A percentile compares a stretch with the other conserved stretches of the same genome.
Conservation (phyloP, 1,140 invertebrate species). For the Eciton burchellii region DNA sequence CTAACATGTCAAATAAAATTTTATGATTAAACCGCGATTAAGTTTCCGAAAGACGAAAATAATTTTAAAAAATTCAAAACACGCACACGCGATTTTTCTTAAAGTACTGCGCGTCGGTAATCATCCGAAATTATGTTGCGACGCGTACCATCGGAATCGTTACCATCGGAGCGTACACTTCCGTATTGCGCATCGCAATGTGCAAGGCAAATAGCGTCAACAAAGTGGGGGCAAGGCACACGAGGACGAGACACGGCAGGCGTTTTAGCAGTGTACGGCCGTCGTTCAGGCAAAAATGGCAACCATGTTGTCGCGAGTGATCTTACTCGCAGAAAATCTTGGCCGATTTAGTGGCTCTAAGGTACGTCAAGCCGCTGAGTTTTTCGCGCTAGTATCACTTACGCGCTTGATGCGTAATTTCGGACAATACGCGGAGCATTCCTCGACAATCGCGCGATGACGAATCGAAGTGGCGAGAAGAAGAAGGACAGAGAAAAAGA, state of each 20-base stretch:
- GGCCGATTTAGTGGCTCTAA: conserved; percentile 88
- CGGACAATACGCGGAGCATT: neutral
- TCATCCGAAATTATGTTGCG: too few species aligned
- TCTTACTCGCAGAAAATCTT: conserved; percentile 88
- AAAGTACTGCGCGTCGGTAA: too few species aligned
- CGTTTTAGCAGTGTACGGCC: conserved; percentile 74
- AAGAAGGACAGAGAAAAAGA: neutral
- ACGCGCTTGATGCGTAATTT: too few species aligned
- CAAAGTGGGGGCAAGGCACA: conserved; percentile 61
- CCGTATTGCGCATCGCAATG: conserved; percentile 60
- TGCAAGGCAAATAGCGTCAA: conserved; percentile 69
- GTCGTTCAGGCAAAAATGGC: conserved; percentile 87
- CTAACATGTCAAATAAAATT: too few species aligned
- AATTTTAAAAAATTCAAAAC: too few species aligned
- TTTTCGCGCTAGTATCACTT: neutral
- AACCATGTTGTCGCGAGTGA: conserved; percentile 88
- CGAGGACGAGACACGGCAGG: conserved; percentile 64
- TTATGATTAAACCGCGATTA: too few species aligned
- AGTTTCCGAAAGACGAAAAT: too few species aligned
- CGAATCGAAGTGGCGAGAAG: neutral
- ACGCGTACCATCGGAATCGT: neutral
- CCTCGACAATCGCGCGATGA: neutral
- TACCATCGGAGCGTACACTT: too few species aligned
- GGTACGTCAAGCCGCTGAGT: conserved; percentile 84
- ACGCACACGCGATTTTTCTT: too few species aligned